Evolutionary conservation across 2,888 invertebrate genomes (phyloP), one percentile per base, ranked within the genome.

Genomic region (Scrobipalpa costella): DNA sequence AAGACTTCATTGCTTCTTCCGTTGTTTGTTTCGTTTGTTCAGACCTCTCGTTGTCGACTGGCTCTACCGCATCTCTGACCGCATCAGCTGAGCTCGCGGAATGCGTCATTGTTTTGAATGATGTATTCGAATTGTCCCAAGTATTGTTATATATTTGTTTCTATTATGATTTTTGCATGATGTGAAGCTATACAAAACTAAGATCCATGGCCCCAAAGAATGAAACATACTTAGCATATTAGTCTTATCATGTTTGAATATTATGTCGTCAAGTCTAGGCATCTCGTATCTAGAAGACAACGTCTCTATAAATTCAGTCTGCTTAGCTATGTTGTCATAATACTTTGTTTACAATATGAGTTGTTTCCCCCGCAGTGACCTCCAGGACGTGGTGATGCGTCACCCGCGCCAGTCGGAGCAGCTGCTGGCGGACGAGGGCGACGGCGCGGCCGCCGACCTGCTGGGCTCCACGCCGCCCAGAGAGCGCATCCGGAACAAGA

Each of bases 401-500:
- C 81, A 84, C 61, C 78, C 80, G 7, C 78, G 79, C 13, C 77
- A 77, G 0, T 81, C 88, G 38, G 33, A 11, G 50, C 11, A 67
- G 66, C 75, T 88, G 27, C 79, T 90, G 68, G 85, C 78, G 47
- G 90, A 90, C 69, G 77, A 76, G 34, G 90, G 90, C 0, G 87
- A 90, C 59, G 90, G 90, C 0, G 87, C 93, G 64, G 91, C 92
- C 67, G 87, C 88, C 0, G 96, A 95, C 74, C 92, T 94, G 68
- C 95, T 95, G 70, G 95, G 96, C 61, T 94, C 93, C 77, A 96
- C 96, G 55, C 96, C 96, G 15, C 96, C 96, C 0, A 92, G 96
- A 69, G 95, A 95, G 60, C 93, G 95, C 74, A 93, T 95, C 73
- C 93, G 94, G 75, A 93, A 93, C 69, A 94, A 94, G 79, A 93